A percentile compares a stretch with the other conserved stretches of the same genome.
phyloP scores from a whole-genome alignment of 2,888 invertebrate species.

The Gari tellinella region DNA sequence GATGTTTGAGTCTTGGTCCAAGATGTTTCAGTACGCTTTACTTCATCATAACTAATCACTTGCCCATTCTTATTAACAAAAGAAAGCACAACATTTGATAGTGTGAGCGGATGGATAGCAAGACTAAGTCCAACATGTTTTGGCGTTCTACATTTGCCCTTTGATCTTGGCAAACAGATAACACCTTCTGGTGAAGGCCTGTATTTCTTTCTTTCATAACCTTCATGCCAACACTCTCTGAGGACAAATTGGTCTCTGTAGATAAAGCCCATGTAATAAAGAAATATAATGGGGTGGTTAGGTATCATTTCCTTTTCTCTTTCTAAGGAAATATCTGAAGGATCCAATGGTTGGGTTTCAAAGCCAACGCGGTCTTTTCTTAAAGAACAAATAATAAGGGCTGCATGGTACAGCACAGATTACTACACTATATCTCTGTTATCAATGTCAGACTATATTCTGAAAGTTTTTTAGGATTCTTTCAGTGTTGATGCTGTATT shows the following conservation, averaged over 20 bases:
- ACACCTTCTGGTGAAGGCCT: slow-evolving; percentile 13
- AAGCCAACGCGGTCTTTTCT: no score
- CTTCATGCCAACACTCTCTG: background rate
- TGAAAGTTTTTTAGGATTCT: no score
- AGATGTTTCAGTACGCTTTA: slow-evolving; percentile 18
- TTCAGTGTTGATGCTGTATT: no score
- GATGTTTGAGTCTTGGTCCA: slow-evolving; percentile 14
- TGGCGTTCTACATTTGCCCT: slow-evolving; percentile 32
- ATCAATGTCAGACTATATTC: no score
- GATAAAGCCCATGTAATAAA: slow-evolving; percentile 15
- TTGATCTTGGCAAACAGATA: slow-evolving; percentile 29
- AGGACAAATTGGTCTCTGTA: background rate
- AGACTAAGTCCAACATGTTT: slow-evolving; percentile 31
- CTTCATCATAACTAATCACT: slow-evolving; percentile 23
- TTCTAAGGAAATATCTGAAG: slow-evolving; percentile 18
- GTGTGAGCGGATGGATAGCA: slow-evolving; percentile 27
- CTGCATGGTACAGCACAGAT: no score
- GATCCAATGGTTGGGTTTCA: slow-evolving; percentile 19
- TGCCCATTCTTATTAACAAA: slow-evolving; percentile 25
- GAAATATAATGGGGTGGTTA: slow-evolving; percentile 9
- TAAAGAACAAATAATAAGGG: no score
- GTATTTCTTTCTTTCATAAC: slow-evolving; percentile 14
- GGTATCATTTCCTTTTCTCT: slow-evolving; percentile 6
- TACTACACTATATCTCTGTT: no score
- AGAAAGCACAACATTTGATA: slow-evolving; percentile 17